Percentiles rank a stretch among this genome's conserved stretches.
Conservation (phyloP, 2,113 vertebrate genomes). For the Gorsachius goisagi region DNA sequence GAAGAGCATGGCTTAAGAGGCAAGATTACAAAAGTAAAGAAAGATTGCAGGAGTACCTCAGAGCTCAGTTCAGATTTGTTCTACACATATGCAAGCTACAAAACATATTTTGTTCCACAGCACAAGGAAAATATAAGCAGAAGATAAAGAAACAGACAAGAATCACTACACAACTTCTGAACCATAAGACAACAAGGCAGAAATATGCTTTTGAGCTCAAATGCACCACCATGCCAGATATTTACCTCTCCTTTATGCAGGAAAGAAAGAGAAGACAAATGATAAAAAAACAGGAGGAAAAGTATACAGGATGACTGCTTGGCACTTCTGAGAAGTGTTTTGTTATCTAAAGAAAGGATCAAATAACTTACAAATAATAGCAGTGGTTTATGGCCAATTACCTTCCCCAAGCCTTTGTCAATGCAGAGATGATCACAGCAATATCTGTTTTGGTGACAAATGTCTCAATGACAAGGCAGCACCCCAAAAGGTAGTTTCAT, state of each 20-base stretch:
- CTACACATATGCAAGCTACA: background rate
- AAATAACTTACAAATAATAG: background rate
- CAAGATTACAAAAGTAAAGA: background rate
- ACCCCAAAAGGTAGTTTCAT: background rate
- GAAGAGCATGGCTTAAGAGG: background rate
- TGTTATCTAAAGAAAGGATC: background rate
- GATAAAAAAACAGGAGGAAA: rapidly evolving
- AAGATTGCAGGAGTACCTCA: background rate
- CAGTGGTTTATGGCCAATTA: background rate
- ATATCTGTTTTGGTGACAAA: background rate
- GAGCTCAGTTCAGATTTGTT: background rate
- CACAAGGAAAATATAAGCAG: background rate
- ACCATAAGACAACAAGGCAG: background rate
- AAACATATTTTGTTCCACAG: background rate
- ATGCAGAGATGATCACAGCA: background rate
- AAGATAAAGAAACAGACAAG: background rate
- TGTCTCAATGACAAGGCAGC: background rate
- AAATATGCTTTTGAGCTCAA: background rate
- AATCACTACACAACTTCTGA: background rate
- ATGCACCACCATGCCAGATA: background rate
- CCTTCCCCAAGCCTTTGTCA: background rate
- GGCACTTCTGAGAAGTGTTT: background rate
- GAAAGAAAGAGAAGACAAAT: background rate
- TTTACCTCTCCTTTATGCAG: background rate
- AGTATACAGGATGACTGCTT: background rate